Conservation (phyloP, 2,888 invertebrate genomes). For the Xestia c-nigrum region DNA sequence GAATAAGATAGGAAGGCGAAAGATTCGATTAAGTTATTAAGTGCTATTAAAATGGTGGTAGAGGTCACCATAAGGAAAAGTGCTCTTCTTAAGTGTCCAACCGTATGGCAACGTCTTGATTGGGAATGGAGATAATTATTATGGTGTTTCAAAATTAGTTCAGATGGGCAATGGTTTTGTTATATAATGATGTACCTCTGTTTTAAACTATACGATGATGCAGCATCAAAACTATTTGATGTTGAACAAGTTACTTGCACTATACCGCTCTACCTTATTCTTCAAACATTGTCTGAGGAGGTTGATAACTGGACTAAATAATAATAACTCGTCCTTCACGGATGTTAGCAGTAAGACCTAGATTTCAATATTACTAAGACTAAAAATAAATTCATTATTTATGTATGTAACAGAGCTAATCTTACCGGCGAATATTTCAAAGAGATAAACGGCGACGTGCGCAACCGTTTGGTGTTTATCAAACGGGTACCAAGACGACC, state of each 20-base stretch:
- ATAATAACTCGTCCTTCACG: conserved; percentile 14
- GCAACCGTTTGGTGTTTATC: conserved; percentile 81
- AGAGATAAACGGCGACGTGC: conserved; percentile 83
- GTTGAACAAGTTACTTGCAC: background rate
- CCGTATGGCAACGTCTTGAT: conserved; percentile 5
- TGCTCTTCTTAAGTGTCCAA: conserved; percentile 18
- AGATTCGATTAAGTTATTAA: conserved; percentile 66
- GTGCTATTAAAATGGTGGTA: conserved; percentile 47
- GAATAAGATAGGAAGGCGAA: conserved; percentile 25
- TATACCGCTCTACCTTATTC: background rate
- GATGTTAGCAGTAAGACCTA: conserved; percentile 30
- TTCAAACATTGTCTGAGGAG: background rate
- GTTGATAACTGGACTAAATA: conserved; percentile 1
- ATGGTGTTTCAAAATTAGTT: background rate
- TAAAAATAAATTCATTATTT: conserved; percentile 45
- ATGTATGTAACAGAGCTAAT: conserved; percentile 31
- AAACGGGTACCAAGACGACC: conserved; percentile 88
- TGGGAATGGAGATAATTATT: background rate
- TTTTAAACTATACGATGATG: background rate
- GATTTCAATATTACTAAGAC: conserved; percentile 7
- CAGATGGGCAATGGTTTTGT: background rate
- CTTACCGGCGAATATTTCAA: conserved; percentile 85
- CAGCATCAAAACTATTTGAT: background rate
- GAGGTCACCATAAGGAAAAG: conserved; percentile 37
- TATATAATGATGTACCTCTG: background rate